These are phyloP conservation scores for Hofmannophila pseudospretella DNA, from an alignment of 2,888 invertebrate genomes.

Conservation along the genomic window DNA sequence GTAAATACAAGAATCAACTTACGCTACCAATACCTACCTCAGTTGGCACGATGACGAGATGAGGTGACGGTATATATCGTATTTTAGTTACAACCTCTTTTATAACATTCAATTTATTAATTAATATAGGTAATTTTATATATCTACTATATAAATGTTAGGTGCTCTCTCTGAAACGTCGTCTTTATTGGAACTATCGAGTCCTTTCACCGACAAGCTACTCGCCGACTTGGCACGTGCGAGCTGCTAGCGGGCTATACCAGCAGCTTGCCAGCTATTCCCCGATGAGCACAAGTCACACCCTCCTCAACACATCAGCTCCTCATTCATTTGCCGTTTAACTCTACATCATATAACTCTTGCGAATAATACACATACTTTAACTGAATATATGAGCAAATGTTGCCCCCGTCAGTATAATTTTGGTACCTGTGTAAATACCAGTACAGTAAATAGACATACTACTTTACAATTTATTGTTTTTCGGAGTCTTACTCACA, in stretches of 20 bases:
- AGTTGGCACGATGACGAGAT: slow-evolving; percentile 45
- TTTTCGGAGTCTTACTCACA: slow-evolving; percentile 35
- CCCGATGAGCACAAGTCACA: no score
- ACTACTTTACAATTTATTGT: slow-evolving; percentile 28
- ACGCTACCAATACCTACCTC: slow-evolving; percentile 63
- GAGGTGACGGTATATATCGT: slow-evolving; percentile 56
- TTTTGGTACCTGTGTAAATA: slow-evolving; percentile 19
- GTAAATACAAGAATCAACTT: slow-evolving; percentile 72
- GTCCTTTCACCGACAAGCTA: background rate
- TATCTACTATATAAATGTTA: slow-evolving; percentile 54
- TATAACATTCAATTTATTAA: slow-evolving; percentile 65
- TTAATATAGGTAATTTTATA: slow-evolving; percentile 54
- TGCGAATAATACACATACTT: slow-evolving; percentile 15
- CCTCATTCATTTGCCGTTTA: slow-evolving; percentile 10
- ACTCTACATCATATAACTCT: slow-evolving; percentile 10
- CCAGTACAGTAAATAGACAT: slow-evolving; percentile 20
- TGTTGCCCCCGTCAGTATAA: slow-evolving; percentile 20
- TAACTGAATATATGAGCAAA: slow-evolving; percentile 24
- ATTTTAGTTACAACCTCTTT: slow-evolving; percentile 73
- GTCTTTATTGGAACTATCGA: slow-evolving; percentile 23
- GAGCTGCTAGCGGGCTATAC: background rate
- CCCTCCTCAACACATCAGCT: no score
- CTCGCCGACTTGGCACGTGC: background rate
- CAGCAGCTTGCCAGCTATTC: no score
- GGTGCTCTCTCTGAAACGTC: slow-evolving; percentile 60